phyloP scores from a whole-genome alignment of 2,113 vertebrate genomes.

The Toxotes chatareus region DNA sequence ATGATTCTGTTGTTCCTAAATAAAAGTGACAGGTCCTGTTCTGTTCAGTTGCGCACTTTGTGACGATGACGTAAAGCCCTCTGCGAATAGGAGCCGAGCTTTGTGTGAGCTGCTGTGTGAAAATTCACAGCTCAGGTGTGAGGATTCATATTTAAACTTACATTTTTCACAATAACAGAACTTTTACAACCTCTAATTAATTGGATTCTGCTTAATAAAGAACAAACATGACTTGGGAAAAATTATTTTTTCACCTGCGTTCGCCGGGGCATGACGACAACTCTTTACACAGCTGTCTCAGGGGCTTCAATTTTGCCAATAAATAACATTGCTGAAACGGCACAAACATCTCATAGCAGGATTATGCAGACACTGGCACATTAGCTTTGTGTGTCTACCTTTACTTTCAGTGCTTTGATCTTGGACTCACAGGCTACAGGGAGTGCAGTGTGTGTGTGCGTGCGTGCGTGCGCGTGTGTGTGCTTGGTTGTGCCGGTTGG shows the following conservation, averaged over 20 bases:
- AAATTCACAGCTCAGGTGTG: constrained; percentile 54
- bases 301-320: neutral
- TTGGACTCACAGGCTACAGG: neutral
- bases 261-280: neutral
- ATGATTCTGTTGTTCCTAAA: constrained; percentile 5
- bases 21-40: neutral
- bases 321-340: constrained; percentile 11
- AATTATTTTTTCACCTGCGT: neutral
- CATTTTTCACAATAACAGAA: constrained; percentile 19
- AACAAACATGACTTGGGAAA: neutral
- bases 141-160: constrained; percentile 41
- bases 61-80: neutral
- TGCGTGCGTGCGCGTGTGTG: too few relatives aligned
- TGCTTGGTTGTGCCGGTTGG: neutral
- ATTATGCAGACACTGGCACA: constrained; percentile 14
- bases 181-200: constrained; percentile 1
- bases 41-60: neutral
- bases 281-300: neutral
- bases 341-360: neutral
- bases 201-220: constrained; percentile 1
- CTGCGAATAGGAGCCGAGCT: constrained; percentile 5
- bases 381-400: constrained; percentile 8
- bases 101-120: constrained; percentile 44
- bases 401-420: constrained; percentile 29
- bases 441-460: neutral